Percentiles rank a stretch among this genome's conserved stretches.
These are phyloP conservation scores for Microtus ochrogaster DNA, from an alignment of 2,113 vertebrate genomes.

Conservation along the genomic window DNA sequence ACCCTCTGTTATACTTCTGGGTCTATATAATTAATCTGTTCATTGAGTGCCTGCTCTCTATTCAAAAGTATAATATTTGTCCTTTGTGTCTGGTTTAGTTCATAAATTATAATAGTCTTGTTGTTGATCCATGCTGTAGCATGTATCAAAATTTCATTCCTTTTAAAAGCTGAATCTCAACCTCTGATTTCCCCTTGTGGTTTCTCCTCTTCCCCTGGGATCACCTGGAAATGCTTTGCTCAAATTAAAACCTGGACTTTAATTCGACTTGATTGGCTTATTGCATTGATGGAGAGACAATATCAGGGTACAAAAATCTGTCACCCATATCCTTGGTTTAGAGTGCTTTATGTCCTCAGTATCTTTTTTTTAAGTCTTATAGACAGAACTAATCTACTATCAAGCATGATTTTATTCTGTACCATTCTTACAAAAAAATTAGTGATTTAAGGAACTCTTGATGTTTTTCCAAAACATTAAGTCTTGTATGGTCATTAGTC, in stretches of 20 bases:
- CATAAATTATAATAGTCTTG: background rate
- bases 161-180: background rate
- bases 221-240: too few relatives aligned
- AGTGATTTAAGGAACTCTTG: background rate
- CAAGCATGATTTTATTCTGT: background rate
- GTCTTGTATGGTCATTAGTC: background rate
- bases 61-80: background rate
- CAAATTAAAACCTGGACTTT: too few relatives aligned
- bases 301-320: too few relatives aligned
- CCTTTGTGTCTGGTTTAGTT: slow-evolving; percentile 13
- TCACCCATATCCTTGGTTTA: background rate
- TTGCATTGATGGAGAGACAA: too few relatives aligned
- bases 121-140: background rate
- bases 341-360: background rate
- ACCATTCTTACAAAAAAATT: background rate
- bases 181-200: background rate
- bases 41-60: background rate
- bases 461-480: background rate
- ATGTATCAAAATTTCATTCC: background rate
- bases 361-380: background rate
- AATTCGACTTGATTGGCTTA: too few relatives aligned
- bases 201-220: too few relatives aligned
- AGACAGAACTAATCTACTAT: background rate
- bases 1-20: background rate
- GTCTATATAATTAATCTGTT: background rate